These are phyloP conservation scores for Pemphigus obesinymphae DNA, from an alignment of 1,140 invertebrate species.

Conservation along the genomic window DNA sequence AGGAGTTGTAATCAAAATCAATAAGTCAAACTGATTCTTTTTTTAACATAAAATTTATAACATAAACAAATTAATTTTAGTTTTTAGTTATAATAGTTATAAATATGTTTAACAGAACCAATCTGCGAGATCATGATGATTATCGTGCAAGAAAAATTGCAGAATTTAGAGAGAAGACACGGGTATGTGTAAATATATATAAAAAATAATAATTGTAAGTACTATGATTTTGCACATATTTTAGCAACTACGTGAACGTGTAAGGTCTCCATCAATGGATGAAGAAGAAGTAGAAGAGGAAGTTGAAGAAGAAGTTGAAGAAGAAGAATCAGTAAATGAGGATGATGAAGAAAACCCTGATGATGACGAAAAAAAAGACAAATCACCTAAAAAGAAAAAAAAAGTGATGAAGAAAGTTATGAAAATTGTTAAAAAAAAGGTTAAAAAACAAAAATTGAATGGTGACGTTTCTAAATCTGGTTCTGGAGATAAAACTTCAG, in stretches of 20 bases:
- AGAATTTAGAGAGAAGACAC: slow-evolving; percentile 34
- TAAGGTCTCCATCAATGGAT: not conserved
- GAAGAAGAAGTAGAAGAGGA: slow-evolving; percentile 42
- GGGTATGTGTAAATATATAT: slow-evolving; percentile 3
- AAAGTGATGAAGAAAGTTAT: slow-evolving; percentile 24
- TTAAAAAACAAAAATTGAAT: slow-evolving; percentile 29
- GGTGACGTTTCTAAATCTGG: slow-evolving; percentile 12
- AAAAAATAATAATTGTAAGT: not conserved
- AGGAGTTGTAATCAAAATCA: not conserved
- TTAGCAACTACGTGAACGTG: slow-evolving; percentile 36
- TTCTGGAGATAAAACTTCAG: not conserved
- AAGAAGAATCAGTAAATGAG: slow-evolving; percentile 28
- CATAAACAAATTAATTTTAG: not conserved
- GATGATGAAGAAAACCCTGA: slow-evolving; percentile 3
- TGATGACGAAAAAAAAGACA: slow-evolving; percentile 1
- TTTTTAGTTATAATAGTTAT: not conserved
- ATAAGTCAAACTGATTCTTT: not conserved
- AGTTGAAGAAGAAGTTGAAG: slow-evolving; percentile 42
- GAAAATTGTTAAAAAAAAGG: slow-evolving; percentile 40
- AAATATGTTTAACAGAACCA: slow-evolving; percentile 24
- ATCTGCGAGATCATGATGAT: slow-evolving; percentile 15
- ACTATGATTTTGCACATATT: not conserved
- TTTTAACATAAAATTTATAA: not conserved
- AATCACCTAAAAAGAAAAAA: slow-evolving; percentile 18
- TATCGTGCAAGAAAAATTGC: slow-evolving; percentile 38